A percentile compares a stretch with the other conserved stretches of the same genome.
Conservation (phyloP, 2,797 vertebrate species). For the Chelon auratus region DNA sequence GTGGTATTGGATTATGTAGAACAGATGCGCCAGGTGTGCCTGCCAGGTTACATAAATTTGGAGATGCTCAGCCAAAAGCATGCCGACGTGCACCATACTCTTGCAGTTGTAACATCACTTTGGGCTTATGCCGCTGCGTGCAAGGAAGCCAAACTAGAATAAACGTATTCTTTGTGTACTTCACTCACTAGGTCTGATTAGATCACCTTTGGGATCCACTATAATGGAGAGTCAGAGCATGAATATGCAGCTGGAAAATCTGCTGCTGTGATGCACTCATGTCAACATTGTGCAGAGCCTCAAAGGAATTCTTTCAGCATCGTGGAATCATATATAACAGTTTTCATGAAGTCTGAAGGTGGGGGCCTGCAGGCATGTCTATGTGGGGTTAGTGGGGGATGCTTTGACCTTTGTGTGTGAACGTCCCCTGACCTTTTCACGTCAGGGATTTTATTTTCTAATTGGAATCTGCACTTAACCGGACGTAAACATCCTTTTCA, state of each 20-base stretch:
- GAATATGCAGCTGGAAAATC: neutral
- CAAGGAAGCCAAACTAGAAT: too few species aligned
- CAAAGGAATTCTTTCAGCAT: slow-evolving; percentile 2
- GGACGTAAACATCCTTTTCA: slow-evolving; percentile 53
- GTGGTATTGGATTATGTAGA: too few species aligned
- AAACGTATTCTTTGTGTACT: neutral
- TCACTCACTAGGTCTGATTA: neutral
- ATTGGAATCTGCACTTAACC: slow-evolving; percentile 40
- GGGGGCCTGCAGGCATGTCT: slow-evolving; percentile 27
- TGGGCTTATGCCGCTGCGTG: too few species aligned
- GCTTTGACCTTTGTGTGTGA: slow-evolving; percentile 48
- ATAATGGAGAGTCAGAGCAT: neutral
- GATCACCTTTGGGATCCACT: neutral
- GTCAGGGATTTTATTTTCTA: slow-evolving; percentile 35
- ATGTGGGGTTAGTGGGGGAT: slow-evolving; percentile 45
- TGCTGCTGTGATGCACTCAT: neutral
- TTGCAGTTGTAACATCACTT: too few species aligned
- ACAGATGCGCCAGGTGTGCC: too few species aligned
- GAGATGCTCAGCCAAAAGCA: too few species aligned
- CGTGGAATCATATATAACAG: neutral
- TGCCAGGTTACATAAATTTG: too few species aligned
- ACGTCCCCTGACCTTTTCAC: slow-evolving; percentile 54
- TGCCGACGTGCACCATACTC: too few species aligned
- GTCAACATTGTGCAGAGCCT: neutral
- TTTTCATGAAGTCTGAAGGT: slow-evolving; percentile 12